Percentiles rank a stretch among this genome's conserved stretches.
These are phyloP conservation scores for Tricholauxania praeusta DNA, from an alignment of 2,888 invertebrate species.

Conservation along the genomic window DNA sequence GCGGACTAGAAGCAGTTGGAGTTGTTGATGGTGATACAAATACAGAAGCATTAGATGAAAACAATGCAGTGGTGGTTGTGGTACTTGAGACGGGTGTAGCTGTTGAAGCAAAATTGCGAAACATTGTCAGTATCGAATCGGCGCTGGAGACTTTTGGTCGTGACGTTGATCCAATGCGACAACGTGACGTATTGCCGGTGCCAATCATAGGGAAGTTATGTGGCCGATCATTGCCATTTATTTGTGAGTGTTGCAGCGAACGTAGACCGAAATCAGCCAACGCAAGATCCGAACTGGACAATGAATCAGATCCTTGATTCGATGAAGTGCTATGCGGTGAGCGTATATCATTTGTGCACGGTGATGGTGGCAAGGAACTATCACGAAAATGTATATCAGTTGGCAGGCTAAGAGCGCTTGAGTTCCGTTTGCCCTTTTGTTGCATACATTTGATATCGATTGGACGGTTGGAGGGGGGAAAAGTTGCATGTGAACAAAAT, in stretches of 20 bases:
- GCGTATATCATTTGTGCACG: conserved; percentile 73
- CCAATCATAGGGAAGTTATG: conserved; percentile 33
- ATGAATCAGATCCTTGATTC: conserved; percentile 82
- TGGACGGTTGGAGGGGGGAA: not conserved
- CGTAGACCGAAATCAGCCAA: conserved; percentile 71
- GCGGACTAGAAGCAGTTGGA: conserved; percentile 81
- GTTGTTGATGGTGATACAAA: conserved; percentile 78
- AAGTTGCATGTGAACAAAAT: conserved; percentile 18
- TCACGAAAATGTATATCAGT: conserved; percentile 63
- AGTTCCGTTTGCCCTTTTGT: conserved; percentile 56
- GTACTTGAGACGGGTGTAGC: conserved; percentile 50
- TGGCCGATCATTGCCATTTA: conserved; percentile 48
- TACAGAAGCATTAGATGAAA: conserved; percentile 69
- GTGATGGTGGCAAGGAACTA: conserved; percentile 74
- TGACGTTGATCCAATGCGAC: conserved; percentile 52
- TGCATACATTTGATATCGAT: conserved; percentile 6
- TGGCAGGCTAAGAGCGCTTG: conserved; percentile 62
- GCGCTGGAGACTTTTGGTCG: conserved; percentile 79
- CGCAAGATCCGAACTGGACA: conserved; percentile 79
- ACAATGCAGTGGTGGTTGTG: conserved; percentile 67
- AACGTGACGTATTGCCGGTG: conserved; percentile 42
- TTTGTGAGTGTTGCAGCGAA: conserved; percentile 49
- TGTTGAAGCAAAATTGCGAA: conserved; percentile 77
- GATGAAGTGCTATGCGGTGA: conserved; percentile 78
- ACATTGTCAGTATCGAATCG: conserved; percentile 84